Evolutionary conservation across 1,140 invertebrate genomes (phyloP).

Genomic region (Steinernema feltiae): DNA sequence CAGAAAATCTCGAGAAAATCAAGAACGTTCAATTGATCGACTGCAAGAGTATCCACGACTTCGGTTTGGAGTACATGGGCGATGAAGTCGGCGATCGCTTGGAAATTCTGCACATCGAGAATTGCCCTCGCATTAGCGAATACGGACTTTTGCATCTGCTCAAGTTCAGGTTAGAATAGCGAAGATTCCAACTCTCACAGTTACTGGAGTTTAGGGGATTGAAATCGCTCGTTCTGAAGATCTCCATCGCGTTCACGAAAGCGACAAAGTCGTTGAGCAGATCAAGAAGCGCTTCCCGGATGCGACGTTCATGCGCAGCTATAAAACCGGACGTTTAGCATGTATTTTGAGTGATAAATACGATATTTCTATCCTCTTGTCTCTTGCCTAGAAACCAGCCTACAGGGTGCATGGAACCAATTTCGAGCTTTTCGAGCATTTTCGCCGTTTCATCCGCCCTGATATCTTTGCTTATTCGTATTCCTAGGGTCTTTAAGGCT

Average conservation of each 20-base stretch:
- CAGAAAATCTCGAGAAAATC: slow-evolving; percentile 24
- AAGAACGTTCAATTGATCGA: slow-evolving; percentile 18
- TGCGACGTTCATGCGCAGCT: slow-evolving; percentile 22
- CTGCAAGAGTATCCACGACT: slow-evolving; percentile 44
- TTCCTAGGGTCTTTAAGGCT: too few species aligned
- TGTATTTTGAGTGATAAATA: too few species aligned
- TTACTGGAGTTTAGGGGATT: slow-evolving; percentile 27
- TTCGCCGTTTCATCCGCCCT: too few species aligned
- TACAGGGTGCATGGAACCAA: too few species aligned
- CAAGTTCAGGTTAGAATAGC: slow-evolving; percentile 9
- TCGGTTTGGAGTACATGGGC: slow-evolving; percentile 41
- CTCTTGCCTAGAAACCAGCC: too few species aligned
- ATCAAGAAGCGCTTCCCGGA: slow-evolving; percentile 38
- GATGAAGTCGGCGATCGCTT: slow-evolving; percentile 37
- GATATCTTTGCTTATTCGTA: too few species aligned
- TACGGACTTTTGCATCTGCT: slow-evolving; percentile 41
- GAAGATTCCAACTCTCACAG: neutral
- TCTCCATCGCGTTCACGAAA: slow-evolving; percentile 37
- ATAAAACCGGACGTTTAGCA: too few species aligned
- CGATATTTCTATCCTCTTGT: too few species aligned
- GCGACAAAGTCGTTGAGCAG: slow-evolving; percentile 34
- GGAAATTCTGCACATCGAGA: slow-evolving; percentile 35
- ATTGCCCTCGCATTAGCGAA: slow-evolving; percentile 44
- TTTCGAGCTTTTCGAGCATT: too few species aligned
- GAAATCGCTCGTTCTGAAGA: slow-evolving; percentile 33